Evolutionary conservation across 2,797 vertebrate genomes (phyloP).

Genomic region (Notoglanidium macrostoma): DNA sequence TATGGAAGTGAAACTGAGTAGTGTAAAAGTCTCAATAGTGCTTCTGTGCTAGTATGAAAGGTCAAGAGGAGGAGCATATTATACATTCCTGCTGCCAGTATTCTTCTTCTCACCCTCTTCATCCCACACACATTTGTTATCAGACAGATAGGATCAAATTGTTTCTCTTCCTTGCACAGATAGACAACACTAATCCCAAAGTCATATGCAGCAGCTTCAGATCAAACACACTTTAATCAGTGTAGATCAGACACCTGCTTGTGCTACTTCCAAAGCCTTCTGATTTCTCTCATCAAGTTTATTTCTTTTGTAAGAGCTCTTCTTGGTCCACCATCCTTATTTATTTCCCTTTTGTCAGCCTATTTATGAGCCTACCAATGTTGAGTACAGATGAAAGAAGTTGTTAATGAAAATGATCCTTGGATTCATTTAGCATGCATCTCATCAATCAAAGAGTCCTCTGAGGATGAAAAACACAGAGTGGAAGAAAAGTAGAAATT

Average conservation of each 20-base stretch:
- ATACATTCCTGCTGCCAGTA: not conserved
- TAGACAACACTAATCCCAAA: conserved; percentile 32
- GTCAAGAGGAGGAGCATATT: conserved; percentile 25
- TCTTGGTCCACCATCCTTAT: not conserved
- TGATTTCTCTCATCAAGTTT: conserved; percentile 17
- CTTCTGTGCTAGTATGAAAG: conserved; percentile 25
- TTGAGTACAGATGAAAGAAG: conserved; percentile 38
- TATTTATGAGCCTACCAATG: conserved; percentile 21
- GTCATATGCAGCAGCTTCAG: conserved; percentile 13
- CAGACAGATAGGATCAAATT: conserved; percentile 34
- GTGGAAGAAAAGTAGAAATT: conserved; percentile 42
- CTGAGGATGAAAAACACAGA: conserved; percentile 47
- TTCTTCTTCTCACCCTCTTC: not conserved
- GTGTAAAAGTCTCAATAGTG: conserved; percentile 23
- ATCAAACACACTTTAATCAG: conserved; percentile 39
- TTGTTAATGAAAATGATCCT: conserved; percentile 63
- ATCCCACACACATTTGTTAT: not conserved
- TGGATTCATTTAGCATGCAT: conserved; percentile 57
- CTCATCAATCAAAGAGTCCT: conserved; percentile 58
- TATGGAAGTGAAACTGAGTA: conserved; percentile 1
- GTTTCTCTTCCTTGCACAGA: conserved; percentile 7
- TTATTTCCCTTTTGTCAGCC: conserved; percentile 14
- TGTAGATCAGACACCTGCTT: conserved; percentile 13
- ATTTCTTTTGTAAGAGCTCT: conserved; percentile 13
- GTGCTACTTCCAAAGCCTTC: conserved; percentile 24